Evolutionary conservation across 2,797 vertebrate species (phyloP), one percentile per base, ranked within the genome.

Genomic region (Galaxias olidus): DNA sequence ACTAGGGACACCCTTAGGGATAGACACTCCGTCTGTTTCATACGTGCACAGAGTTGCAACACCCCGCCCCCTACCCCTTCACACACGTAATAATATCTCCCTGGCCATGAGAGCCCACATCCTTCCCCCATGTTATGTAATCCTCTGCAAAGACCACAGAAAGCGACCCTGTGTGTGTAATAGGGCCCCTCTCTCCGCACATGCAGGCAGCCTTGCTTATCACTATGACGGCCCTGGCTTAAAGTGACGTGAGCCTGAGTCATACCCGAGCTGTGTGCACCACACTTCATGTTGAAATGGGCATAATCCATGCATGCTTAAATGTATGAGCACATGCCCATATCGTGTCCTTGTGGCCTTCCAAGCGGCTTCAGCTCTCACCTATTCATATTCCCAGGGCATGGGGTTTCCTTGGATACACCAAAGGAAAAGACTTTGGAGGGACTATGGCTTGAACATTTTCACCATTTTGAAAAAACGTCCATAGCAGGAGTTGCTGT

Each of bases 11-110:
- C 61, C 78, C 86, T 83, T 65, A 67, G 57, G 87, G 86, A 82
- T 42, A 64, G 43, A n/a, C 12, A 54, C 77, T 83, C 85, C 83
- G 80, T 80, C 80, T 88, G 82, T 74, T 85, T 72, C 71, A 55
- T 66, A 40, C 61, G 69, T 52, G 48, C 41, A 10, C 65, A 5
- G 43, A 72, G 63, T 63, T 48, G 41, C 52, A 60, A 63, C 57
- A 55, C 56, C 52, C 65, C 62, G 62, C 69, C 49, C 50, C 40
- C 47, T 15, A 49, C 48, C 6, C 49, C n/a, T 59, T 11, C 50
- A 53, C 46, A 53, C 54, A 20, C 65, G 68, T 43, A 52, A 54
- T 54, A 68, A n/a, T 47, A 14, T 57, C 55, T 40, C 54, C 40
- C 14, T 20, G 18, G n/a, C 48, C 48, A 7, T 2, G 6, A 30